These are phyloP conservation scores for Prinia subflava DNA, from an alignment of 2,113 vertebrate genomes.

Conservation along the genomic window DNA sequence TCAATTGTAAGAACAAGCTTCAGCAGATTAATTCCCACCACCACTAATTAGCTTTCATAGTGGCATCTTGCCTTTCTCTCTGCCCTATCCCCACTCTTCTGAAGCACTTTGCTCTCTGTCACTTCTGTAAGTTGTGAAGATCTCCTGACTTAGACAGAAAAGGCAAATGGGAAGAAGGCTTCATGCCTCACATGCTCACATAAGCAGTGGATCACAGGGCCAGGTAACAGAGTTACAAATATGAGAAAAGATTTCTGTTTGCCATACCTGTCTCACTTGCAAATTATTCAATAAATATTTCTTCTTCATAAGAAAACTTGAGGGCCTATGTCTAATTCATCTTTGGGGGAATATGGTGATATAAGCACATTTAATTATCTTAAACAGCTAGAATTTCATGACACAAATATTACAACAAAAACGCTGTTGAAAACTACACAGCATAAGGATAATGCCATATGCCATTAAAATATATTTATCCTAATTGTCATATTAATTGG, in stretches of 20 bases:
- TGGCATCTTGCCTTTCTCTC: background rate
- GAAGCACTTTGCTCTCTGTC: background rate
- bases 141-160: background rate
- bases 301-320: background rate
- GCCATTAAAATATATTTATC: constrained; percentile 9
- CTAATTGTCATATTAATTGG: background rate
- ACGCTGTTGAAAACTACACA: background rate
- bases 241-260: background rate
- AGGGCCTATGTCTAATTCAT: background rate
- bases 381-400: background rate
- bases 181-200: background rate
- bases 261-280: background rate
- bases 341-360: background rate
- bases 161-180: background rate
- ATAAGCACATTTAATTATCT: background rate
- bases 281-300: background rate
- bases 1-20: background rate
- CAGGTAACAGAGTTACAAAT: background rate
- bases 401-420: background rate
- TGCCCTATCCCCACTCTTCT: background rate
- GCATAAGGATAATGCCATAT: background rate
- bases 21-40: background rate
- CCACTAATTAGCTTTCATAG: background rate
- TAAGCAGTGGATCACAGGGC: background rate
- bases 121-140: background rate